Base-by-base conservation (phyloP, 1,140 invertebrate species). In the Cepaea nemoralis region DNA sequence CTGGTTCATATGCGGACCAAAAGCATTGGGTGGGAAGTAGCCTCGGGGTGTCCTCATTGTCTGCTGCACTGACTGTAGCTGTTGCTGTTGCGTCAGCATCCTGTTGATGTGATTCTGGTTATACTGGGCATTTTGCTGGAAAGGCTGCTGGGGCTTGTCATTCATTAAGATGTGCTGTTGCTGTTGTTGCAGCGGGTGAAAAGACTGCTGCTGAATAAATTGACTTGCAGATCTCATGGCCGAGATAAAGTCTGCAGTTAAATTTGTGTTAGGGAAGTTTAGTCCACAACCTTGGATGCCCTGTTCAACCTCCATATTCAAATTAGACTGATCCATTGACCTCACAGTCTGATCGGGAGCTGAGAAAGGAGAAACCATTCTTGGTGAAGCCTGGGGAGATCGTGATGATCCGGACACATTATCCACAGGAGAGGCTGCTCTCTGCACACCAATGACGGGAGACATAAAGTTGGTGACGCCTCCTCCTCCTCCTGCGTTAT, bases 151-250 rank as follows among this genome's bases (percentile, higher is more conserved):
- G 10, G 12, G 75, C 24, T 35, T 39, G n/a, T 63, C 48, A 35
- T 8, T 5, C 24, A 35, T 27, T n/a, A 55, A 31, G 8, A 77
- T 63, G n/a, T 71, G 66, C 37, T 83, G 83, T 66, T 84, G 83
- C 70, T 86, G 86, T 40, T 83, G 84, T 77, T 83, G 81, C 33
- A 75, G 39, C 45, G 83, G 85, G 66, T 83, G 82, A 73, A 42
- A 42, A 35, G 82, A 85, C 22, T 82, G 82, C 63, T 84, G 84
- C 69, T 78, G 77, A 2, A 67, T 48, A 16, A 69, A 19, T 66
- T 78, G 77, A 24, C 59, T 78, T 5, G 77, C 77, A 35, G 77
- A 77, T 35, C 48, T 59, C n/a, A 77, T 77, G n/a, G 75, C 75
- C 3, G 75, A 77, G 40, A 77, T 50, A 33, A 77, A 77, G 39